Evolutionary conservation across 2,888 invertebrate genomes (phyloP).

Genomic region (Apodemia zela): DNA sequence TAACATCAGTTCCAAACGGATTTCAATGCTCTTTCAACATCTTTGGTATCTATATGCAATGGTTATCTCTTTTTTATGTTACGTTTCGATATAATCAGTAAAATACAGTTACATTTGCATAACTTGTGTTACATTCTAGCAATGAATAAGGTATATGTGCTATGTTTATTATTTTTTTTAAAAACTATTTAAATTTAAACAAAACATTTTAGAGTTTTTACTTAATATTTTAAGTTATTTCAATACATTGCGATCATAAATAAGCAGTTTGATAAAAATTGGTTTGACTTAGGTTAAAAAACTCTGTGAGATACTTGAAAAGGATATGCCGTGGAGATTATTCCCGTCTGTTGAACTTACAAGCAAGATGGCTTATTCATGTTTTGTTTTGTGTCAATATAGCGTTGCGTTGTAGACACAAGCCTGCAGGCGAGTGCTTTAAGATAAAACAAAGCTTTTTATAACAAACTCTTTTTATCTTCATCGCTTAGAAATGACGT

Average conservation of each 20-base stretch:
- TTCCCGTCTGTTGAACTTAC: conserved; percentile 1
- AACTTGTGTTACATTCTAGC: too few species aligned
- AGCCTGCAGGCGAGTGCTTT: not conserved
- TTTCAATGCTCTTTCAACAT: too few species aligned
- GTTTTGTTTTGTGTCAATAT: conserved; percentile 5
- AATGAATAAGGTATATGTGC: too few species aligned
- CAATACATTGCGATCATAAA: not conserved
- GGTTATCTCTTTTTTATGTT: too few species aligned
- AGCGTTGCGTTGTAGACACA: not conserved
- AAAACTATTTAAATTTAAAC: too few species aligned
- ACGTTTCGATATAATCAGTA: too few species aligned
- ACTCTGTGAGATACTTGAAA: not conserved
- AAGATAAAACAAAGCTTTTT: not conserved
- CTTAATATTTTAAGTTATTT: too few species aligned
- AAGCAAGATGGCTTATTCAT: conserved; percentile 9
- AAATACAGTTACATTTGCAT: too few species aligned
- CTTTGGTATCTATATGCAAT: too few species aligned
- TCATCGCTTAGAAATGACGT: not conserved
- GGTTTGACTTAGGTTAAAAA: not conserved
- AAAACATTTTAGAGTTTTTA: too few species aligned
- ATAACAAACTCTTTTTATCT: not conserved
- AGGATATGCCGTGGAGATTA: not conserved
- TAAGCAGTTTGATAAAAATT: not conserved
- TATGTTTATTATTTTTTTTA: too few species aligned
- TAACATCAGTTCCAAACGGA: too few species aligned